A percentile compares a stretch with the other conserved stretches of the same genome.
Conservation (phyloP, 2,113 vertebrate species). For the Tamias sibiricus region DNA sequence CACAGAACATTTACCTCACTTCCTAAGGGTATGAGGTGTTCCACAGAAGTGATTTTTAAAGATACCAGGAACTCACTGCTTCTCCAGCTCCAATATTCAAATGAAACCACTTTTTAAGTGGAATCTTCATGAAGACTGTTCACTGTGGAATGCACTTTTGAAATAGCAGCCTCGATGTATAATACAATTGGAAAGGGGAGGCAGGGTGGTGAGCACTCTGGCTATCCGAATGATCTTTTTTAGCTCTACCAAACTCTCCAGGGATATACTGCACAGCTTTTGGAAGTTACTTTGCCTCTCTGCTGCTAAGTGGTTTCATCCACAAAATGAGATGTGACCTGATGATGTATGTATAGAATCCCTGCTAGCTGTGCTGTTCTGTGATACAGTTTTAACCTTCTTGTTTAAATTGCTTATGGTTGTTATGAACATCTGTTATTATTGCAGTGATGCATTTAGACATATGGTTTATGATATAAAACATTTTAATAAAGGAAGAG, state of each 20-base stretch:
- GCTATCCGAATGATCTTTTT: background rate
- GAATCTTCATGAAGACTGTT: background rate
- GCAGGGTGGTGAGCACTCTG: no score
- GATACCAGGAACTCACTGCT: background rate
- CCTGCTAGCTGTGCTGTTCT: background rate
- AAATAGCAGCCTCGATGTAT: background rate
- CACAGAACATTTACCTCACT: slow-evolving; percentile 2
- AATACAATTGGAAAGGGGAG: background rate
- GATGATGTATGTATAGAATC: background rate
- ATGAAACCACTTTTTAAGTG: background rate
- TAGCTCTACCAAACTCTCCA: background rate
- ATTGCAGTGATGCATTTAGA: background rate
- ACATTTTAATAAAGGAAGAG: background rate
- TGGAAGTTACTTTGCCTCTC: background rate
- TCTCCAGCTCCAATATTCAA: background rate
- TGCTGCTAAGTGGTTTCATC: background rate
- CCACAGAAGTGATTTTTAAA: slow-evolving; percentile 36
- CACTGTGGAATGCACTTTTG: background rate
- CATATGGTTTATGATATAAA: background rate
- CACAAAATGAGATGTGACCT: background rate
- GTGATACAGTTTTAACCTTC: background rate
- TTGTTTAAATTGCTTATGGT: background rate
- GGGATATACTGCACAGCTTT: background rate
- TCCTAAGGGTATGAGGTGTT: background rate
- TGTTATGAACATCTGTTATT: background rate